phyloP scores from a whole-genome alignment of 2,888 invertebrate genomes.

The Auanema freiburgensis region DNA sequence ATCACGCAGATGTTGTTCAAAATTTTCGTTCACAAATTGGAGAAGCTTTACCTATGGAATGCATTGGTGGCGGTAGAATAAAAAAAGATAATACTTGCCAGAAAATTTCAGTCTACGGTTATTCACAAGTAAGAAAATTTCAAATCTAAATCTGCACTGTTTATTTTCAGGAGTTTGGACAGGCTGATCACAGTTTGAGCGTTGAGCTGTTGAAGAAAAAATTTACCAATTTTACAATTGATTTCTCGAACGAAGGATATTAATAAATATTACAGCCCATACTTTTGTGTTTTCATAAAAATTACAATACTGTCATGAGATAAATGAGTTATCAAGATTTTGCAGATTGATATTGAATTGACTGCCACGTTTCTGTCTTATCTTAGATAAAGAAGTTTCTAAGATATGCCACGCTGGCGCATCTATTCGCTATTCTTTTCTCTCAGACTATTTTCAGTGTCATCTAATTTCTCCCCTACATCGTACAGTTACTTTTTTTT shows the following conservation, averaged over 20 bases:
- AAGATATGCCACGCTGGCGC: too few relatives aligned
- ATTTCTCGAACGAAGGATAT: conserved; percentile 84
- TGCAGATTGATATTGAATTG: too few relatives aligned
- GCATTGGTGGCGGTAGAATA: conserved; percentile 89
- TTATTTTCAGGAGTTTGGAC: conserved; percentile 74
- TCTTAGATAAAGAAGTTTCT: too few relatives aligned
- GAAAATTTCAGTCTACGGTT: conserved; percentile 85
- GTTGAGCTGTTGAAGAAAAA: conserved; percentile 77
- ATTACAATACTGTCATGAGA: too few relatives aligned
- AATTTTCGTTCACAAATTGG: conserved; percentile 30
- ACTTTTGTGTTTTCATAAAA: too few relatives aligned
- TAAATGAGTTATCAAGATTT: too few relatives aligned
- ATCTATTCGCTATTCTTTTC: too few relatives aligned
- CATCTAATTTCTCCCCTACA: too few relatives aligned
- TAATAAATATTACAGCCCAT: conserved; percentile 57
- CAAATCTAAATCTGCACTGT: background rate
- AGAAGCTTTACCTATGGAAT: conserved; percentile 64
- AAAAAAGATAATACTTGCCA: conserved; percentile 79
- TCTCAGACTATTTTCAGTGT: too few relatives aligned
- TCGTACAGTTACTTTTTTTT: conserved; percentile 12
- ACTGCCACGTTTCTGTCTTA: too few relatives aligned
- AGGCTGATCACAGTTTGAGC: conserved; percentile 82
- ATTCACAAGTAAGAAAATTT: conserved; percentile 75
- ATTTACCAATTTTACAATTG: conserved; percentile 78
- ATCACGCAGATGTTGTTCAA: conserved; percentile 80